Evolutionary conservation across 2,797 vertebrate genomes (phyloP), one percentile per base, ranked within the genome.

Genomic region (Trachops cirrhosus): DNA sequence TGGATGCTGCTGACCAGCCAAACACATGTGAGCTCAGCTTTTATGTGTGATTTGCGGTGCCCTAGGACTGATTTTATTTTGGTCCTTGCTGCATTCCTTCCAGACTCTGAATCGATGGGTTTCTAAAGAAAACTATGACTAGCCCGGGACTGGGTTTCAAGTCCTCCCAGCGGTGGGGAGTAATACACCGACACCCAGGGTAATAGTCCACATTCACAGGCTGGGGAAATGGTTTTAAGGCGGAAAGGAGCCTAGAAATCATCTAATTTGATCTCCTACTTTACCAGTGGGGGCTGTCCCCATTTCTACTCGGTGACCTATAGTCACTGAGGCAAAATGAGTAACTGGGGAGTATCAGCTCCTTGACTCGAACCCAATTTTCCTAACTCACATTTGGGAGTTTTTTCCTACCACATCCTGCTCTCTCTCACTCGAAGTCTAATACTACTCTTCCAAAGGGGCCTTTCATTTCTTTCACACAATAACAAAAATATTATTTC

Each of bases 401-500:
- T 21, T 37, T 77, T 62, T 52, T 24, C 8, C 48, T 34, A 22
- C 48, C n/a, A 16, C 18, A 46, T 39, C 2, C 22, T 79, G 18
- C 59, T 80, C 70, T 24, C 41, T 91, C 41, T 95, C 22, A 16
- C 29, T 14, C 44, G 48, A 82, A 39, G 71, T 91, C 62, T 75
- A 91, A 94, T 68, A 46, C 4, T 64, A 29, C 75, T 62, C 86
- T 94, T 67, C 75, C 32, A 41, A 83, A 83, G 54, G 73, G 32
- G 50, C 5, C 15, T 39, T 67, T 86, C 34, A 71, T 64, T 93
- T 86, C 54, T 54, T 88, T 70, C 44, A 19, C 34, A 34, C 26
- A 62, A 16, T 86, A 64, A 86, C 16, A 75, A 75, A 75, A 73
- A 54, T 75, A n/a, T 73, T 74, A 92, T 93, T 94, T 91, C 37